These are phyloP conservation scores for Teinopalpus imperialis DNA, from an alignment of 2,888 invertebrate species.

Conservation along the genomic window DNA sequence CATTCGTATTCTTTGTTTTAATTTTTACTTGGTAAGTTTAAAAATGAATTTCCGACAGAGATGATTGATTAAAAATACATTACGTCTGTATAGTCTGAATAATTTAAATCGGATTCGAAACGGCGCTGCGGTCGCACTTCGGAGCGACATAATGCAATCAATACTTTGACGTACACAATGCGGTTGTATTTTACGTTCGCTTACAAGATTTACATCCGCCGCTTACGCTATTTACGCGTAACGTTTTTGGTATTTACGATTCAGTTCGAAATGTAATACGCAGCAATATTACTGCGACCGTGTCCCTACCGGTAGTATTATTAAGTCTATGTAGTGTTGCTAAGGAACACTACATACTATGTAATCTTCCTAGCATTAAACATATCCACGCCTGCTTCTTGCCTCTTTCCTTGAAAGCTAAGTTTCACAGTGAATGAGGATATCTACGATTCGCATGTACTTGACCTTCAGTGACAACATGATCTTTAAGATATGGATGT, in stretches of 20 bases:
- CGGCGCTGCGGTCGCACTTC: constrained; percentile 48
- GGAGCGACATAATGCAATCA: constrained; percentile 55
- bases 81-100: constrained; percentile 43
- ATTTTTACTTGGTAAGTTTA: constrained; percentile 33
- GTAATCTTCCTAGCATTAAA: no score
- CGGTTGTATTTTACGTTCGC: constrained; percentile 58
- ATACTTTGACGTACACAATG: constrained; percentile 61
- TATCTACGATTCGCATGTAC: no score
- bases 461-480: no score
- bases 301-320: constrained; percentile 47
- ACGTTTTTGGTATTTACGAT: constrained; percentile 63
- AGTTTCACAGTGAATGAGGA: no score
- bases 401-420: no score
- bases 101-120: constrained; percentile 50
- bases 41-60: constrained; percentile 30
- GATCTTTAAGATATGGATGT: no score
- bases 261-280: constrained; percentile 56
- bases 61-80: constrained; percentile 43
- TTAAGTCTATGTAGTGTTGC: no score
- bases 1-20: constrained; percentile 37
- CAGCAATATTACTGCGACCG: constrained; percentile 41
- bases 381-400: no score
- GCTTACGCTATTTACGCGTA: constrained; percentile 55
- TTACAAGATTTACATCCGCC: constrained; percentile 56
- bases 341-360: constrained; percentile 11